Evolutionary conservation across 2,888 invertebrate genomes (phyloP), one percentile per base, ranked within the genome.

Genomic region (Agrochola lota): DNA sequence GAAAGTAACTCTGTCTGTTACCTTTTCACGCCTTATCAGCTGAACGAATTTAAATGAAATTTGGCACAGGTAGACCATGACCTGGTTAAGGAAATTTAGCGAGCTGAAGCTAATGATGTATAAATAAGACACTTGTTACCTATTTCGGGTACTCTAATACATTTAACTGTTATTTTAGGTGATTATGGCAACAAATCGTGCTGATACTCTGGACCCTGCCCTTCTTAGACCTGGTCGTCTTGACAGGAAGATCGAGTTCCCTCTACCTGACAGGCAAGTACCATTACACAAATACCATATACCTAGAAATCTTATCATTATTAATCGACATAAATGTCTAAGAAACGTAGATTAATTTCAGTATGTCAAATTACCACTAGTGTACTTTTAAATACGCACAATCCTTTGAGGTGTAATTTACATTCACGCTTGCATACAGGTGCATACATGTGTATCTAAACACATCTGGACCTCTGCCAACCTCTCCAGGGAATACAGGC

Each of bases 241-340:
- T 78, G 99, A 99, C 96, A 97, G 99, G 88, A 99, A 99, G 96
- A 99, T 99, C 88, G 99, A 99, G 95, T 99, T 99, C 95, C 99
- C 99, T 11, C 96, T 99, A 78, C 99, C 99, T 0, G 99, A 99
- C 96, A 97, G 98, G 91, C 96, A 90, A 87, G 62, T 76, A 52
- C n/a, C 11, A 0, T 26, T 35, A 69, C 0, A 9, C 20, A 62
- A 40, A 55, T 23, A 20, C 7, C 7, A 57, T 49, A 35, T 57
- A 23, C 7, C 7, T 46, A 17, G 17, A 55, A 77, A 49, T 43
- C 0, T 15, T 23, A 46, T 30, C 6, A 40, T 52, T n/a, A n/a
- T 49, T 59, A 55, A 57, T n/a, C 6, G 3, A 52, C 20, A 23
- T 9, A 26, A 52, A 40, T 15, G 9, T 55, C 17, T 73, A n/a